phyloP scores from a whole-genome alignment of 2,797 vertebrate genomes.

The Pangasius krempfi region DNA sequence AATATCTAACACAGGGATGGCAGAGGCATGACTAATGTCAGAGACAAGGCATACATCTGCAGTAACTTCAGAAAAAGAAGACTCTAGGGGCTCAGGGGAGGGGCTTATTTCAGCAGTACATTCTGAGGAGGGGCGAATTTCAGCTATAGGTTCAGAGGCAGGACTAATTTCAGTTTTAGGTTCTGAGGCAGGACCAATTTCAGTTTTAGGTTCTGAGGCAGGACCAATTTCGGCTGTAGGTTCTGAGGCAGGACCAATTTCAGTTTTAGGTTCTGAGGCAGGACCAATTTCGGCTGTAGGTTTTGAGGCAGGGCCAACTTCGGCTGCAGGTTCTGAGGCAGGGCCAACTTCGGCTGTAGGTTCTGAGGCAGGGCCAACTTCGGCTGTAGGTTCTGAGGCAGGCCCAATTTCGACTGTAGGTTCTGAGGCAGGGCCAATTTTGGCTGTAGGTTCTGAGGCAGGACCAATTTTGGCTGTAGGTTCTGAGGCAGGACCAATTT shows the following conservation, averaged over 20 bases:
- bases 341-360: conserved; percentile 14
- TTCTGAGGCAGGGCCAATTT: conserved; percentile 10
- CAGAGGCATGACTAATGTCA: conserved; percentile 35
- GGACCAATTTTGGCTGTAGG: conserved; percentile 1
- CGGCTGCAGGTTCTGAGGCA: neutral
- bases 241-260: conserved; percentile 3
- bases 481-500: conserved; percentile 7
- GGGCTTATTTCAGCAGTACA: conserved; percentile 33
- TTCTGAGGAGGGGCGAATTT: conserved; percentile 30
- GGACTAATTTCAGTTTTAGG: neutral
- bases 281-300: neutral
- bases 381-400: neutral
- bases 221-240: conserved; percentile 16
- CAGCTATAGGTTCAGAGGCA: conserved; percentile 6
- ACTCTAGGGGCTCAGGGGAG: neutral
- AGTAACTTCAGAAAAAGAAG: neutral
- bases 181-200: conserved; percentile 33
- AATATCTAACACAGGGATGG: conserved; percentile 50
- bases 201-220: neutral
- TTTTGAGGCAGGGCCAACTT: neutral
- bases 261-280: neutral
- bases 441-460: neutral
- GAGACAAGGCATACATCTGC: conserved; percentile 17
- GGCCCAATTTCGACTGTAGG: neutral
- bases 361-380: conserved; percentile 2